Percentiles rank a stretch among this genome's conserved stretches.
These are phyloP conservation scores for Prosopocoilus inquinatus DNA, from an alignment of 2,888 invertebrate genomes.

Conservation along the genomic window DNA sequence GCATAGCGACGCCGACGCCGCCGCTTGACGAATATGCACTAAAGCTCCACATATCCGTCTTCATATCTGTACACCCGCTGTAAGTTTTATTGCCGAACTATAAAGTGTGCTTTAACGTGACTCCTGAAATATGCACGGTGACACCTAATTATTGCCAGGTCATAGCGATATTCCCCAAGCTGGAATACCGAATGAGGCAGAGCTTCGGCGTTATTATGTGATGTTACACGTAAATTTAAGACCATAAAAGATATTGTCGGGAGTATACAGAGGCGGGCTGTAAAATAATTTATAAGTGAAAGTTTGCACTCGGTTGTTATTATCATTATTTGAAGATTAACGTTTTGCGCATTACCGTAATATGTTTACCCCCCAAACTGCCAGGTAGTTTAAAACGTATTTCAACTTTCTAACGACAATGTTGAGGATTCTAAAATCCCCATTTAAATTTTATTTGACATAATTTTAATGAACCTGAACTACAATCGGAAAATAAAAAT, in stretches of 20 bases:
- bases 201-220: constrained; percentile 30
- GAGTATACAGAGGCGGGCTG: constrained; percentile 10
- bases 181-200: constrained; percentile 29
- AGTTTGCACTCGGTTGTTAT: constrained; percentile 5
- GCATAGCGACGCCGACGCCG: no score
- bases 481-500: no score
- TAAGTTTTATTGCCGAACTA: constrained; percentile 3
- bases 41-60: no score
- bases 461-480: constrained; percentile 9
- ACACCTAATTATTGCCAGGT: constrained; percentile 27
- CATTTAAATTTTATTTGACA: constrained; percentile 9
- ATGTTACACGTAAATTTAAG: constrained; percentile 30
- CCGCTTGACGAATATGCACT: no score
- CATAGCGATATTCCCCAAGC: constrained; percentile 23
- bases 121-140: constrained; percentile 21
- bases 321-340: no score
- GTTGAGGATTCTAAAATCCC: no score
- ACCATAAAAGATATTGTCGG: constrained; percentile 29
- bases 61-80: no score
- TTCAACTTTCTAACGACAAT: no score
- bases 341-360: no score
- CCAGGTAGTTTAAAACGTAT: no score
- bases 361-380: no score
- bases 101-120: constrained; percentile 3
- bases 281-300: constrained; percentile 18